Evolutionary conservation across 2,797 vertebrate genomes (phyloP).

Genomic region (Agapornis canus): DNA sequence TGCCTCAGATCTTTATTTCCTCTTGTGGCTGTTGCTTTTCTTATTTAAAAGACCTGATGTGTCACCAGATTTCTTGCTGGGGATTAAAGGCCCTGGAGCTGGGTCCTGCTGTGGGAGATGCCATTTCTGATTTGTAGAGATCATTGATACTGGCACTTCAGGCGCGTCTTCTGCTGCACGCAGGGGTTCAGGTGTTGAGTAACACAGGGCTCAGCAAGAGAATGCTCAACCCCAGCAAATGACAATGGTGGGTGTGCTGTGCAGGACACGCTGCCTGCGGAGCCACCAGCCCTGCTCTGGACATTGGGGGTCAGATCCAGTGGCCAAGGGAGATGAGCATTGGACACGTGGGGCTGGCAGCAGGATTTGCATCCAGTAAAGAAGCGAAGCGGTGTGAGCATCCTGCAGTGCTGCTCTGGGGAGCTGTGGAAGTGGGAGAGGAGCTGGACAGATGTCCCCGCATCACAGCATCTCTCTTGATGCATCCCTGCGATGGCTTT

Average conservation of each 20-base stretch:
- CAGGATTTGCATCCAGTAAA: background rate
- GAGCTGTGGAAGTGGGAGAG: background rate
- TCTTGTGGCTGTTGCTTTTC: background rate
- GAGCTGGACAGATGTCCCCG: too few species aligned
- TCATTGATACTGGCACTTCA: background rate
- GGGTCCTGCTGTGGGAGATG: background rate
- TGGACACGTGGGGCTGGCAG: rapidly evolving
- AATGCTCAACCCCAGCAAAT: background rate
- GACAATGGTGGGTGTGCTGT: background rate
- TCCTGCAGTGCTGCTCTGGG: rapidly evolving
- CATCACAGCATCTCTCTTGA: background rate
- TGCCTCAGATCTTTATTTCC: background rate
- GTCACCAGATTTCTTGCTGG: background rate
- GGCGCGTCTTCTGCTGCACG: rapidly evolving
- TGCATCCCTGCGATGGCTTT: background rate
- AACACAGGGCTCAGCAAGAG: background rate
- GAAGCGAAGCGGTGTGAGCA: background rate
- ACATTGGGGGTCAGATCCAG: background rate
- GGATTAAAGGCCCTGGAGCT: background rate
- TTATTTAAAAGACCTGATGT: background rate
- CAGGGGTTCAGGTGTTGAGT: background rate
- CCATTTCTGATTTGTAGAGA: background rate
- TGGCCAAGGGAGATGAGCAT: background rate
- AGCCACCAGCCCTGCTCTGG: background rate
- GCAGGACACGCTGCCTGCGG: rapidly evolving